Base-by-base conservation (phyloP, 2,797 vertebrate genomes). In the Pantherophis alleghaniensis region DNA sequence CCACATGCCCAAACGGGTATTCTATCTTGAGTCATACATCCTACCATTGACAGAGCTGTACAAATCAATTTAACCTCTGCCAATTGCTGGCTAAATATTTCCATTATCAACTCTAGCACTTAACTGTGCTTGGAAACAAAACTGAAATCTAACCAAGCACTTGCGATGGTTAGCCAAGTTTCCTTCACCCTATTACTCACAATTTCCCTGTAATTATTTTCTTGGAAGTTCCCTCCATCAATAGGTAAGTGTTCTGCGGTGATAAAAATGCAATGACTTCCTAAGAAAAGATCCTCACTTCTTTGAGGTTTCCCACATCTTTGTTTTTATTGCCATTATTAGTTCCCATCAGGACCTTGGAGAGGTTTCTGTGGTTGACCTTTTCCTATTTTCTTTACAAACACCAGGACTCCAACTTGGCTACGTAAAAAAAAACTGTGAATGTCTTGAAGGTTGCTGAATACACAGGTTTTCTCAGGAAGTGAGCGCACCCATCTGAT, bases 321-420 rank as follows among this genome's bases (percentile, higher is more conserved):
- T 24, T 66, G 18, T 32, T 83, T 83, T 83, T 57, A 59, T 51
- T 14, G 63, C n/a, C 74, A 87, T 57, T 20, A 57, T 53, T 20
- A 18, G 42, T 7, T 11, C 32, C 37, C 42, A 14, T 87, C 74
- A 87, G 53, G 16, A 60, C 61, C 61, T 86, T 26, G 20, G 74
- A 86, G 22, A 92, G 74, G 47, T 93, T 93, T 93, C 24, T 93
- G 92, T 51, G 92, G 92, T 51, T 92, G 11, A 47, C 26, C 57
- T n/a, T 86, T 93, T 47, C 32, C 32, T 22, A 13, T 87, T n/a
- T 89, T 63, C 37, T 60, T n/a, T 51, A 63, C 32, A 55, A 66
- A 56, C 12, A 5, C 3, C 18, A 51, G 51, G 61, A 32, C 28
- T 53, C n/a, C 57, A 26, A n/a, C 20, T 74, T 59, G 55, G 37